These are phyloP conservation scores for Rhabditoides inermis DNA, from an alignment of 2,888 invertebrate genomes.

Conservation along the genomic window DNA sequence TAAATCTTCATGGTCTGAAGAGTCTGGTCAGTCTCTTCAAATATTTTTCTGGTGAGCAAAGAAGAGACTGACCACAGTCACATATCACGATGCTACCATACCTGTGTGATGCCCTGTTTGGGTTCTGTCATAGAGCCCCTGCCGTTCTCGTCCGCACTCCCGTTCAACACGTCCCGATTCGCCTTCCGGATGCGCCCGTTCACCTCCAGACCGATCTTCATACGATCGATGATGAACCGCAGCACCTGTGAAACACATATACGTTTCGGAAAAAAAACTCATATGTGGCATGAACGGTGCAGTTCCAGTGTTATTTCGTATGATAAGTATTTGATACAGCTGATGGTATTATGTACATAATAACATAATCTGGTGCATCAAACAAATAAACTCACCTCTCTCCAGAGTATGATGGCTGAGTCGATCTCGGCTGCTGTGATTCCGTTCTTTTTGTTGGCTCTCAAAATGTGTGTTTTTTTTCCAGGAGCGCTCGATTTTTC, in stretches of 20 bases:
- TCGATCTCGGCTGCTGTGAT: slow-evolving; percentile 29
- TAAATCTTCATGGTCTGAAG: no score
- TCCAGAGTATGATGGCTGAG: slow-evolving; percentile 32
- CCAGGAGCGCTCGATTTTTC: not conserved
- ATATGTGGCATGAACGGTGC: not conserved
- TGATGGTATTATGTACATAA: no score
- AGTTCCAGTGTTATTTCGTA: no score
- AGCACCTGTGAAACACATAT: slow-evolving; percentile 11
- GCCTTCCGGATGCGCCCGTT: slow-evolving; percentile 27
- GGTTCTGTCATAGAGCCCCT: slow-evolving; percentile 5
- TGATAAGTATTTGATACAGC: no score
- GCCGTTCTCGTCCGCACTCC: not conserved
- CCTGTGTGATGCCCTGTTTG: slow-evolving; percentile 6
- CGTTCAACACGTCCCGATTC: slow-evolving; percentile 7
- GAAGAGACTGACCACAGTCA: no score
- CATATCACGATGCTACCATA: no score
- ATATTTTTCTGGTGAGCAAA: no score
- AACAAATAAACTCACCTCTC: slow-evolving; percentile 12
- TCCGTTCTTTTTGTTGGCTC: slow-evolving; percentile 8
- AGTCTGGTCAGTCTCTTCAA: no score
- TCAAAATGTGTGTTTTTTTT: not conserved
- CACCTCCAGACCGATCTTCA: slow-evolving; percentile 27
- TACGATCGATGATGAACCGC: slow-evolving; percentile 27
- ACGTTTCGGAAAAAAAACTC: not conserved
- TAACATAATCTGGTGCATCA: no score